Conservation (phyloP, 2,113 vertebrate species). For the Rhinogobius similis region DNA sequence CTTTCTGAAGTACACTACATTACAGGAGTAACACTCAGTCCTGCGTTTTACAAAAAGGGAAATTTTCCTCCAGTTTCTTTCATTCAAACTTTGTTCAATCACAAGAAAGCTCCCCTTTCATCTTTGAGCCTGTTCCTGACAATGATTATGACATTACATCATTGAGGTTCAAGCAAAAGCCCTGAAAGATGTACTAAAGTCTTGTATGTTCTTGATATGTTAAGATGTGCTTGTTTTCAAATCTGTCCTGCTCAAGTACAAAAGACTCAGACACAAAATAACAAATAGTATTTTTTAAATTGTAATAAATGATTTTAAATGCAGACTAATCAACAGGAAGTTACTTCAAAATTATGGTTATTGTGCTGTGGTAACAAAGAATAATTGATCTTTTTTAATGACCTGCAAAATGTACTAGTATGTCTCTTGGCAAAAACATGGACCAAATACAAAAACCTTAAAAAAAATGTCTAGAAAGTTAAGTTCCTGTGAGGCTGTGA, state of each 20-base stretch:
- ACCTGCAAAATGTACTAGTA: no score
- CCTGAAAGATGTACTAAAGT: not conserved
- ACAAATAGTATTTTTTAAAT: no score
- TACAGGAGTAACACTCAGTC: constrained; percentile 8
- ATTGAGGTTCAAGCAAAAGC: not conserved
- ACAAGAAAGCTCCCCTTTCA: not conserved
- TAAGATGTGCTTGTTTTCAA: no score
- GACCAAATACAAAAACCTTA: not conserved
- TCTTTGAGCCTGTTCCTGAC: constrained; percentile 3
- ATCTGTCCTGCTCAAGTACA: no score
- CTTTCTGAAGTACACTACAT: not conserved
- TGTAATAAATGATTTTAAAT: no score
- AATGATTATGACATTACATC: not conserved
- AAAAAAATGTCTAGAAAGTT: no score
- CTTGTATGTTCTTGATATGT: no score
- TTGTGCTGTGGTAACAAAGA: not conserved
- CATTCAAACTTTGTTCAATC: constrained; percentile 2
- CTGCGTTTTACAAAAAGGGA: not conserved
- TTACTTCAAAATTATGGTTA: not conserved
- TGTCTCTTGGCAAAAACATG: no score
- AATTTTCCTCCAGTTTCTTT: not conserved
- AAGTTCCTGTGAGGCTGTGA: no score
- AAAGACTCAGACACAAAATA: no score
- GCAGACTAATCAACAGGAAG: not conserved
- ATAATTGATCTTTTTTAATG: no score